phyloP scores from a whole-genome alignment of 2,797 vertebrate species.

The Apogon hyalosoma region DNA sequence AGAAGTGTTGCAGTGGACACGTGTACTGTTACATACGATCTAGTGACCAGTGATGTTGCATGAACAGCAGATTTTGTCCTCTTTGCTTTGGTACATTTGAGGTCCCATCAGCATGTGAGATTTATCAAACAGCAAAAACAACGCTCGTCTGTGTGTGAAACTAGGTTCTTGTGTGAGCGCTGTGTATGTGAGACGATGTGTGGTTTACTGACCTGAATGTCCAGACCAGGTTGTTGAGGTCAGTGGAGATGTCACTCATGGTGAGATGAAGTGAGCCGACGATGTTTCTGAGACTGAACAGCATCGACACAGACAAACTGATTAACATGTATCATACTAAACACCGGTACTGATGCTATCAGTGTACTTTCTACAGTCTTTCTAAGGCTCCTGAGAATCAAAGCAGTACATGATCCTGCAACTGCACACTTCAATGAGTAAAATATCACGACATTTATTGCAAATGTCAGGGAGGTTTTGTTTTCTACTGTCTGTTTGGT shows the following conservation, averaged over 20 bases:
- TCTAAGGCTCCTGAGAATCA: not conserved
- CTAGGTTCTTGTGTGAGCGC: not conserved
- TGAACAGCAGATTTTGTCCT: not conserved
- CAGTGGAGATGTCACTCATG: constrained; percentile 76
- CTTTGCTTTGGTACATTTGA: not conserved
- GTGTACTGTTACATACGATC: not conserved
- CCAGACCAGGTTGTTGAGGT: constrained; percentile 81
- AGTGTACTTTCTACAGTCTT: not conserved
- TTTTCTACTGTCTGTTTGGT: too few species aligned
- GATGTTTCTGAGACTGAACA: constrained; percentile 69
- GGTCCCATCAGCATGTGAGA: not conserved
- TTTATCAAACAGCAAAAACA: not conserved
- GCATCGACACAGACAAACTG: not conserved
- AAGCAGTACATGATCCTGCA: not conserved
- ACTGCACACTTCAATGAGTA: not conserved
- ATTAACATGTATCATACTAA: not conserved
- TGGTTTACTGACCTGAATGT: constrained; percentile 83
- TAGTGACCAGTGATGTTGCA: not conserved
- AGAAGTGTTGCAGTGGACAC: not conserved
- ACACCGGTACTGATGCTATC: not conserved
- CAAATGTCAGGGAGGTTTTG: too few species aligned
- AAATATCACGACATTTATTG: too few species aligned
- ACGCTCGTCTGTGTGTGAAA: not conserved
- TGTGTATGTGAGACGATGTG: constrained; percentile 3
- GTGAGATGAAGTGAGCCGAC: constrained; percentile 78